Evolutionary conservation across 2,113 vertebrate species (phyloP).

Genomic region (Miniopterus natalensis): DNA sequence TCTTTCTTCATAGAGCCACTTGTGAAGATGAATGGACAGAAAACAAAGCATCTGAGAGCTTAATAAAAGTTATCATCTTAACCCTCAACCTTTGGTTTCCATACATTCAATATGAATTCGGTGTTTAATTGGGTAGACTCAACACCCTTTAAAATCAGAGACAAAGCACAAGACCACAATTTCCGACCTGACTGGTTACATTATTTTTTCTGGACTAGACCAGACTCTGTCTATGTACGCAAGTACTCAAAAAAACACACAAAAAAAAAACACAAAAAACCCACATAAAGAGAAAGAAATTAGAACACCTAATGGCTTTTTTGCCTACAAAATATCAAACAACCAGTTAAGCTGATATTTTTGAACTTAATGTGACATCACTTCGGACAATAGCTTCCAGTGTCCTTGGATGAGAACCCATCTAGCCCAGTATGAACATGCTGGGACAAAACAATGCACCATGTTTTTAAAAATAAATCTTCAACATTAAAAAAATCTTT

Average conservation of each 20-base stretch:
- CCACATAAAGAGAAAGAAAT: conserved; percentile 23
- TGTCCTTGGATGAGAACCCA: neutral
- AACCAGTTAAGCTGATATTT: conserved; percentile 21
- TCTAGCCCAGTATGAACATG: neutral
- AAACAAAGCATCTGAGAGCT: neutral
- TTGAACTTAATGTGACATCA: conserved; percentile 48
- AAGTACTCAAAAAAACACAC: neutral
- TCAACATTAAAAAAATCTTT: conserved; percentile 25
- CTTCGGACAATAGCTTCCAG: conserved; percentile 14
- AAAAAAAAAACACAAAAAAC: neutral
- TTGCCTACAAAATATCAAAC: neutral
- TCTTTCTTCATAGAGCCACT: neutral
- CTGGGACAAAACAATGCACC: conserved; percentile 60
- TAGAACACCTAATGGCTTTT: neutral
- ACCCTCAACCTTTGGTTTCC: neutral
- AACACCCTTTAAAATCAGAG: conserved; percentile 50
- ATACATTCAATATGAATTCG: conserved; percentile 17
- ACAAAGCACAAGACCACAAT: neutral
- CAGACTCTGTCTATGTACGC: neutral
- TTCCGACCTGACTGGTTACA: neutral
- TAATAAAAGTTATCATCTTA: conserved; percentile 39
- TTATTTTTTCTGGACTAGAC: conserved; percentile 35
- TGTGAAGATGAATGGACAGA: neutral
- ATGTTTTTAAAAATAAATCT: conserved; percentile 59
- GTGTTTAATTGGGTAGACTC: neutral